Evolutionary conservation across 2,113 vertebrate genomes (phyloP).

Genomic region (Daubentonia madagascariensis): DNA sequence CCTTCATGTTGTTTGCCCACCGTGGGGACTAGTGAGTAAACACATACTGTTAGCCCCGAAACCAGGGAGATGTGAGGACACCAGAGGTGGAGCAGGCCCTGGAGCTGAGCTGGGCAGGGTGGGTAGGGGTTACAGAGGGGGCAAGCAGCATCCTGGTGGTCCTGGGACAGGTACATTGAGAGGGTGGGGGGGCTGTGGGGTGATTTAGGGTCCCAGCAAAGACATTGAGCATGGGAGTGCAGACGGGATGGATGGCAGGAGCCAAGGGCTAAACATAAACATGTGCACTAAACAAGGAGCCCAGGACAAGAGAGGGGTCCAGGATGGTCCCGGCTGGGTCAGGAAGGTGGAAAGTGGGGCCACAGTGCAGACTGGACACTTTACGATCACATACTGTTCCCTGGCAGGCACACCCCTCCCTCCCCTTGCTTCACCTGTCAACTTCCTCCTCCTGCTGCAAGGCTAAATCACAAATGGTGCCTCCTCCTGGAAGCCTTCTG

Average conservation of each 20-base stretch:
- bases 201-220: not conserved
- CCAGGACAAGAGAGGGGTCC: no score
- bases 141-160: not conserved
- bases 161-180: not conserved
- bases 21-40: not conserved
- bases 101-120: not conserved
- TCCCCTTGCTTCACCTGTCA: not conserved
- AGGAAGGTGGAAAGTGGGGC: not conserved
- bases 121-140: not conserved
- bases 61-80: not conserved
- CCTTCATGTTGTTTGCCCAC: not conserved
- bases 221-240: not conserved
- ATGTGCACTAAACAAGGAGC: not conserved
- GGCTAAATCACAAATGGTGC: not conserved
- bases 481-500: not conserved
- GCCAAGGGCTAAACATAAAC: fast-evolving
- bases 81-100: no score
- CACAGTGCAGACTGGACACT: not conserved
- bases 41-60: fast-evolving
- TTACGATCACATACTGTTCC: fast-evolving
- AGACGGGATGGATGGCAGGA: not conserved
- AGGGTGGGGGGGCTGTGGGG: not conserved
- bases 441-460: not conserved
- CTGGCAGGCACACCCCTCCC: not conserved
- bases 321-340: no score